Evolutionary conservation across 2,888 invertebrate species (phyloP).

Genomic region (Melangyna quadrimaculata): DNA sequence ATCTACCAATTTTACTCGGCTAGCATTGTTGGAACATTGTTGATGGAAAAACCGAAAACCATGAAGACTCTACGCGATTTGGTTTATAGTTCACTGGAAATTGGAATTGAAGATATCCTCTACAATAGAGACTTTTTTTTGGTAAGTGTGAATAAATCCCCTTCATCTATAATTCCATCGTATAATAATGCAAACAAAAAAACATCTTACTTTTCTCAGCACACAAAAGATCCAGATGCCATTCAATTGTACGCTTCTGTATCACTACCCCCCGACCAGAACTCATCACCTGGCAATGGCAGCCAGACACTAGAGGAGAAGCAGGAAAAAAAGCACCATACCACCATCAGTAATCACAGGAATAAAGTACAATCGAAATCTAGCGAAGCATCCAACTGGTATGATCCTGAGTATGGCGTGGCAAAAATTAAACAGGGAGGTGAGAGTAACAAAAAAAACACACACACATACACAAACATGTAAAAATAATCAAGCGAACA

Average conservation of each 20-base stretch:
- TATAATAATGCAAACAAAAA: background rate
- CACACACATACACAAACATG: background rate
- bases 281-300: constrained; percentile 38
- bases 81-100: constrained; percentile 83
- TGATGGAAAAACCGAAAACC: constrained; percentile 84
- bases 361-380: constrained; percentile 76
- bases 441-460: constrained; percentile 71
- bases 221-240: constrained; percentile 85
- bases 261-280: constrained; percentile 72
- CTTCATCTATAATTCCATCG: background rate
- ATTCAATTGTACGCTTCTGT: constrained; percentile 83
- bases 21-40: constrained; percentile 85
- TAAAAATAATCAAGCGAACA: constrained; percentile 37
- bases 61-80: constrained; percentile 84
- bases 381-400: constrained; percentile 81
- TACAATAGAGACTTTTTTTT: constrained; percentile 85
- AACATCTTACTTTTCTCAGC: constrained; percentile 80
- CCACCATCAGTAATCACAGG: constrained; percentile 75
- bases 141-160: constrained; percentile 78
- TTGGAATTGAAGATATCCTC: constrained; percentile 85
- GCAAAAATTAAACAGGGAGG: constrained; percentile 83
- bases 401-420: constrained; percentile 83
- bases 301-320: constrained; percentile 68
- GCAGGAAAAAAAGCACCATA: constrained; percentile 65
- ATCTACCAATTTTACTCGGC: constrained; percentile 88